phyloP scores from a whole-genome alignment of 2,797 vertebrate species.

The Uromys caudimaculatus region DNA sequence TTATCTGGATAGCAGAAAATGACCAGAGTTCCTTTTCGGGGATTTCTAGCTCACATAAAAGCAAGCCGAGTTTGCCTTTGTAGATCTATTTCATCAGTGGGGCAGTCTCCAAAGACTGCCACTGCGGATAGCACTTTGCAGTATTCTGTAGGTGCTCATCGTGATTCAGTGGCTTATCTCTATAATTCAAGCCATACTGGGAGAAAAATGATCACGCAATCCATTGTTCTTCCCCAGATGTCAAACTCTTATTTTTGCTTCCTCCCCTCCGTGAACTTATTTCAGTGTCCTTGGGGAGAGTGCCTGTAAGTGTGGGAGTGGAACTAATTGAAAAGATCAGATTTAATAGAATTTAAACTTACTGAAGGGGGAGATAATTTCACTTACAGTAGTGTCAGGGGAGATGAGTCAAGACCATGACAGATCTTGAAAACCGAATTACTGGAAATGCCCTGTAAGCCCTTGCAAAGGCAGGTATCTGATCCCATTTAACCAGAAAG shows the following conservation, averaged over 20 bases:
- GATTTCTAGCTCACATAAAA: slow-evolving; percentile 26
- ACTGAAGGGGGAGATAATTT: slow-evolving; percentile 64
- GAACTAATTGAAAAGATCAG: slow-evolving; percentile 78
- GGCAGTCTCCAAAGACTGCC: neutral
- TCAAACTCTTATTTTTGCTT: neutral
- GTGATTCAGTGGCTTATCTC: neutral
- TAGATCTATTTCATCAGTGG: neutral
- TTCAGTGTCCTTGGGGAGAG: slow-evolving; percentile 58
- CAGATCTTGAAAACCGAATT: slow-evolving; percentile 14
- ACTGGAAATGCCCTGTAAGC: neutral
- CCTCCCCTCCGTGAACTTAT: neutral
- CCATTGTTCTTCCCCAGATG: neutral
- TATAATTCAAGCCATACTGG: neutral
- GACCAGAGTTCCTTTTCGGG: slow-evolving; percentile 42
- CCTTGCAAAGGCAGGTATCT: neutral
- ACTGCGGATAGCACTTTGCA: neutral
- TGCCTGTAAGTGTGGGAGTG: slow-evolving; percentile 40
- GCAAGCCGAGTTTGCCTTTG: neutral
- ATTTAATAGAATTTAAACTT: slow-evolving; percentile 75
- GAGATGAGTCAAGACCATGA: slow-evolving; percentile 43
- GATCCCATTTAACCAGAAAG: neutral
- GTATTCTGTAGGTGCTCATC: neutral
- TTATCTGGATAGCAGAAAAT: slow-evolving; percentile 23
- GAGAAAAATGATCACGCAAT: slow-evolving; percentile 50
- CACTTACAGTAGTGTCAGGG: slow-evolving; percentile 7